Evolutionary conservation across 2,888 invertebrate genomes (phyloP).

Genomic region (Drosophila peninsularis): DNA sequence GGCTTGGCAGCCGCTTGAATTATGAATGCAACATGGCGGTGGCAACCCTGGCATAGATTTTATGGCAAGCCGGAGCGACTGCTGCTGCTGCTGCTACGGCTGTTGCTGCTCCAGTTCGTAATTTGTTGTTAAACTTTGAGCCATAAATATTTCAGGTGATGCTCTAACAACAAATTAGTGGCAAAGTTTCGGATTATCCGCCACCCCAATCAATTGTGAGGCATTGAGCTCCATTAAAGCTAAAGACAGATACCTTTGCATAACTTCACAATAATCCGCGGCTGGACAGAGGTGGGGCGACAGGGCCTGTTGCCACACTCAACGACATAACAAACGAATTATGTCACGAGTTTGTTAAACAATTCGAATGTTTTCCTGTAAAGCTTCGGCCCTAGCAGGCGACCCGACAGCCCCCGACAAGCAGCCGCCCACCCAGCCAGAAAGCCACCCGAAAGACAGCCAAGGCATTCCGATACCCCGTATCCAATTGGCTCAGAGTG

Average conservation of each 20-base stretch:
- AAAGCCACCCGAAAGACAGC: conserved; percentile 33
- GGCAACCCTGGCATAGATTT: conserved; percentile 65
- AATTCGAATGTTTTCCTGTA: conserved; percentile 64
- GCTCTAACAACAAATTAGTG: conserved; percentile 58
- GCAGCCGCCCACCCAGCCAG: conserved; percentile 31
- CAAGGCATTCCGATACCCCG: conserved; percentile 39
- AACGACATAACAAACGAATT: conserved; percentile 69
- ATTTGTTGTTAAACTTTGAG: conserved; percentile 57
- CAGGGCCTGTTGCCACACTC: conserved; percentile 38
- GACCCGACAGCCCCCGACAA: conserved; percentile 11
- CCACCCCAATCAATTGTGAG: conserved; percentile 30
- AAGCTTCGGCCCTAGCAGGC: conserved; percentile 10
- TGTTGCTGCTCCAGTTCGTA: conserved; percentile 23
- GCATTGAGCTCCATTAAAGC: conserved; percentile 21
- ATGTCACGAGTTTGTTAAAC: conserved; percentile 72
- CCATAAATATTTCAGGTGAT: conserved; percentile 53
- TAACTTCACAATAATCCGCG: conserved; percentile 59
- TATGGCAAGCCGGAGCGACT: conserved; percentile 40
- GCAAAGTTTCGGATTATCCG: conserved; percentile 33
- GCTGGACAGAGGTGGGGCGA: conserved; percentile 7
- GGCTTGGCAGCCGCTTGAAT: conserved; percentile 49
- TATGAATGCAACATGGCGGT: conserved; percentile 64
- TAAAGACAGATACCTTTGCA: conserved; percentile 52
- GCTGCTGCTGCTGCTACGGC: conserved; percentile 2
- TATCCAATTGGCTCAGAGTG: rapidly evolving